These are phyloP conservation scores for Valencia hispanica DNA, from an alignment of 2,797 vertebrate species.

Conservation along the genomic window DNA sequence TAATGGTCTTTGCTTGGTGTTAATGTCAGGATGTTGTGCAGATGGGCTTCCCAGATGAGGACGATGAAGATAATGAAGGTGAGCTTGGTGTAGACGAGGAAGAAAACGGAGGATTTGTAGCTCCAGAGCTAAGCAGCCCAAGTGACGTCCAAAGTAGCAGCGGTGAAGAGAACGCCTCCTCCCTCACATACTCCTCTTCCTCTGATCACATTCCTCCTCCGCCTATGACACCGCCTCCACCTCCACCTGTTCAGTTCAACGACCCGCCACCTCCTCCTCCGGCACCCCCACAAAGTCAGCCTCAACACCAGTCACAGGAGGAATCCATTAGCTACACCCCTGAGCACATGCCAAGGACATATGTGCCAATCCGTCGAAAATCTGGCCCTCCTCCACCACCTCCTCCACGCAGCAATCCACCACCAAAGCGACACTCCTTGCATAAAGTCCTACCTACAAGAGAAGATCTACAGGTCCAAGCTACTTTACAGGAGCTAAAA, in stretches of 20 bases:
- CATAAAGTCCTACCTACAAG: conserved; percentile 79
- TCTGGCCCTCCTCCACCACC: conserved; percentile 83
- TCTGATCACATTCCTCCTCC: conserved; percentile 94
- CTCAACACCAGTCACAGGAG: conserved; percentile 53
- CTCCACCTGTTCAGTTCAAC: conserved; percentile 87
- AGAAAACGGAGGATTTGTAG: conserved; percentile 85
- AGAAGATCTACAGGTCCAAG: conserved; percentile 77
- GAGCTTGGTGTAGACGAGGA: conserved; percentile 86
- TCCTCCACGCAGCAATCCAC: conserved; percentile 78
- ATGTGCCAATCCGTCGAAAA: conserved; percentile 80
- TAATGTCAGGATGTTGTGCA: conserved; percentile 83
- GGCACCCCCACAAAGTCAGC: conserved; percentile 48
- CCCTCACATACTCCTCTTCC: conserved; percentile 94
- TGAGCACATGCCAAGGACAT: conserved; percentile 73
- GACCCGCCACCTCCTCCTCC: conserved; percentile 72
- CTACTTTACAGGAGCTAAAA: conserved; percentile 76
- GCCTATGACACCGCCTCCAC: conserved; percentile 89
- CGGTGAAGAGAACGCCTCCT: conserved; percentile 94
- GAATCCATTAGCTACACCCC: conserved; percentile 66
- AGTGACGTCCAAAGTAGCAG: conserved; percentile 93
- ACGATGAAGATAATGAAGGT: conserved; percentile 81
- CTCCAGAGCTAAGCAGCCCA: conserved; percentile 90
- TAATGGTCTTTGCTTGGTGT: conserved; percentile 67
- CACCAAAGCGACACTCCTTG: conserved; percentile 82
- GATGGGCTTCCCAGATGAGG: conserved; percentile 96